Evolutionary conservation across 2,888 invertebrate genomes (phyloP).

Genomic region (Cantharis rufa): DNA sequence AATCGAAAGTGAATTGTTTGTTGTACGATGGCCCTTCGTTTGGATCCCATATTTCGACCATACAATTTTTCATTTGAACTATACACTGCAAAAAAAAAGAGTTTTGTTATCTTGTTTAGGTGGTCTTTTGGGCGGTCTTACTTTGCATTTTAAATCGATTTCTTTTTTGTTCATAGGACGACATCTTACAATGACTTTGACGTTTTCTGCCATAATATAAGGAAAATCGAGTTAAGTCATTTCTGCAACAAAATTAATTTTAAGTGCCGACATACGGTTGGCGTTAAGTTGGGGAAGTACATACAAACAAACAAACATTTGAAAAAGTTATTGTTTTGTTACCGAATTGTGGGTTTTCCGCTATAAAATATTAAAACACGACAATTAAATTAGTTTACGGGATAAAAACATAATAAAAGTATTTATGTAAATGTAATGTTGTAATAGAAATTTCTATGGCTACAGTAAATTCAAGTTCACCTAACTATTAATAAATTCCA

Average conservation of each 20-base stretch:
- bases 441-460: constrained; percentile 18
- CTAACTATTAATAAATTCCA: constrained; percentile 16
- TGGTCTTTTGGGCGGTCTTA: constrained; percentile 41
- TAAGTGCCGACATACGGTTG: neutral
- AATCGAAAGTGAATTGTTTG: constrained; percentile 82
- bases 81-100: constrained; percentile 60
- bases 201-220: constrained; percentile 62
- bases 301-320: too few relatives aligned
- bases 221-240: constrained; percentile 2
- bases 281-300: neutral
- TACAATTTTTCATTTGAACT: constrained; percentile 66
- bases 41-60: constrained; percentile 68
- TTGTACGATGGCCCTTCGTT: constrained; percentile 63
- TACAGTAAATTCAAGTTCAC: constrained; percentile 26
- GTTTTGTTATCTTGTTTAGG: neutral
- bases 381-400: neutral
- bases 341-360: too few relatives aligned
- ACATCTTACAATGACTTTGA: constrained; percentile 84
- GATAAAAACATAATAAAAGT: neutral
- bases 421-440: constrained; percentile 29
- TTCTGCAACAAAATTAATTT: constrained; percentile 6
- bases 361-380: neutral
- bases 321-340: too few relatives aligned
- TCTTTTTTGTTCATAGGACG: constrained; percentile 84
- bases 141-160: constrained; percentile 68